Percentiles rank a stretch among this genome's conserved stretches.
Evolutionary conservation across 2,797 vertebrate genomes (phyloP).

Genomic region (Sitta carolinensis): DNA sequence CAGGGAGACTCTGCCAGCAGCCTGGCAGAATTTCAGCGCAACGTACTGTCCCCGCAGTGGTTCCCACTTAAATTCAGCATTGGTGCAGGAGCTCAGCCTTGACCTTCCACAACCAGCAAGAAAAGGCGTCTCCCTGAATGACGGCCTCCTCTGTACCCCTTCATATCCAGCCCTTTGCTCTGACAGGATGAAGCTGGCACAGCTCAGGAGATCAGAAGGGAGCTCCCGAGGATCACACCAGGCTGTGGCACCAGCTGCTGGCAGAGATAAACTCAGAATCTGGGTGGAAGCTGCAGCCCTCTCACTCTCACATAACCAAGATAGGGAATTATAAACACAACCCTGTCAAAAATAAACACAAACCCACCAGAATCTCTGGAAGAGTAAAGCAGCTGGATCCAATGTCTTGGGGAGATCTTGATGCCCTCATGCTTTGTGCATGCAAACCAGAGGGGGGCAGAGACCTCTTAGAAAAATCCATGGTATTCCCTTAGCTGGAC

Average conservation of each 20-base stretch:
- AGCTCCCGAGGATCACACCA: neutral
- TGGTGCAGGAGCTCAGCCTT: neutral
- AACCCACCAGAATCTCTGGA: neutral
- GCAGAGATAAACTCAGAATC: neutral
- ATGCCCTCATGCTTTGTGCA: neutral
- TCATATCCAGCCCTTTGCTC: neutral
- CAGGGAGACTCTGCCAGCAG: neutral
- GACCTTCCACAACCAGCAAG: neutral
- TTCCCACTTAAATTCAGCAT: neutral
- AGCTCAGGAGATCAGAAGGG: neutral
- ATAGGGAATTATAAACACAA: neutral
- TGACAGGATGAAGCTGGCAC: neutral
- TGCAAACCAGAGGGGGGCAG: neutral
- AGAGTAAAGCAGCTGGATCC: neutral
- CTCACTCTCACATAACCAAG: neutral
- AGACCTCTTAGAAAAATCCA: neutral
- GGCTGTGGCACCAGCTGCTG: neutral
- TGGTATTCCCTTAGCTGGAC: neutral
- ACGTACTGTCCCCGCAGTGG: neutral
- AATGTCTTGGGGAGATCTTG: neutral
- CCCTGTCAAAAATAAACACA: neutral
- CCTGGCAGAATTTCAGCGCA: neutral
- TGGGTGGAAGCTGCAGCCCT: neutral
- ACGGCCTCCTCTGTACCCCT: neutral
- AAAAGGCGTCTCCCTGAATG: neutral